Base-by-base conservation (phyloP, 2,113 vertebrate genomes). In the Trematocara macrostoma region DNA sequence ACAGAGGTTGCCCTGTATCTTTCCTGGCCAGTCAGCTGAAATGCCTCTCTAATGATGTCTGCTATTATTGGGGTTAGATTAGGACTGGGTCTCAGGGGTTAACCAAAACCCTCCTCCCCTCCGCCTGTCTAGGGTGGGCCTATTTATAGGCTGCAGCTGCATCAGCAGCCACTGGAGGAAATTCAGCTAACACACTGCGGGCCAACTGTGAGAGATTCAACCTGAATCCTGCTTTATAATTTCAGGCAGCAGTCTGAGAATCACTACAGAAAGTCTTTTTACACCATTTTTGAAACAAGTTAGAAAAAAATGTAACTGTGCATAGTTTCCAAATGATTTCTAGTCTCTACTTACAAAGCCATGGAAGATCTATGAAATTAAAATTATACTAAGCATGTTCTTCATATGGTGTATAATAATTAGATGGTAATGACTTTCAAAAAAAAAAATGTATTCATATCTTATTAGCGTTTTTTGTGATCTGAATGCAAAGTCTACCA, bases 131-230 rank as follows among this genome's bases (percentile, higher is more conserved):
- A 89, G 89, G 85, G 49, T 56, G 85, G 79, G 79, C 56, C 93
- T 96, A 95, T 96, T 96, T 95, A 93, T 96, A 95, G 94, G 90
- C 90, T 91, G 89, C 90, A 95, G 93, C 93, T 92, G 93, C 88
- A 91, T 91, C 89, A 87, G 86, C 88, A 90, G 86, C 91, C 91
- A 85, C 90, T 85, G 87, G 91, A 90, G 93, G 87, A 90, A 89
- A 91, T 91, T 84, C 90, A 79, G 83, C 86, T 82, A 79, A 89
- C 87, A 88, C 79, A 91, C 89, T 80, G 90, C 90, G 74, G 82
- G 87, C 89, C 82, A 82, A 87, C 78, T 87, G 86, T 83, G 90
- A 91, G 87, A 83, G 83, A 91, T 91, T 85, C 84, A 91, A 91
- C 89, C 85, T 92, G 88, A 84, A 93, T 92, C 79, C 84, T 76